Evolutionary conservation across 2,113 vertebrate species (phyloP).

Genomic region (Rhombomys opimus): DNA sequence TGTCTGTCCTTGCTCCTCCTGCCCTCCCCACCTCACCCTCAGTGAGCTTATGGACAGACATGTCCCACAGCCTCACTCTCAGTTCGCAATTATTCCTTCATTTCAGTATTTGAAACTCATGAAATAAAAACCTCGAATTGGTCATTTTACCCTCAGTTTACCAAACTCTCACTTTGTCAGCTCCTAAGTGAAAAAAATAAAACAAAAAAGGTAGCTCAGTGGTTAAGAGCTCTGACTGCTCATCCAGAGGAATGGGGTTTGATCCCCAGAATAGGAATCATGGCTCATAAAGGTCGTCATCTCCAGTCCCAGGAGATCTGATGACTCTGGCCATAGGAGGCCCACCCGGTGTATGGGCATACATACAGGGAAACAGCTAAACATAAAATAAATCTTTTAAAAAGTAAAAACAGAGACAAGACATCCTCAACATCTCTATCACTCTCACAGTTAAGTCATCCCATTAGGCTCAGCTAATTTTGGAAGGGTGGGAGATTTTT

Average conservation of each 20-base stretch:
- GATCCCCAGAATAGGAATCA: background rate
- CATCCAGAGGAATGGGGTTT: background rate
- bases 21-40: background rate
- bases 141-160: background rate
- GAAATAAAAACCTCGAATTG: background rate
- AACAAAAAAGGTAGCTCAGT: background rate
- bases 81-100: background rate
- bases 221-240: background rate
- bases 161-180: background rate
- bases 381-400: background rate
- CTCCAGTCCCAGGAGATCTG: background rate
- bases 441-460: background rate
- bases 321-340: background rate
- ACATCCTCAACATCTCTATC: background rate
- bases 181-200: background rate
- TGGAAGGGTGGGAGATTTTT: too few relatives aligned
- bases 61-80: rapidly evolving
- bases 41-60: background rate
- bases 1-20: background rate
- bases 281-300: background rate
- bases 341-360: background rate
- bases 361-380: background rate
- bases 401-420: background rate
- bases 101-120: background rate
- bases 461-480: background rate